phyloP scores from a whole-genome alignment of 1,140 invertebrate genomes.

The Teleogryllus occipitalis region DNA sequence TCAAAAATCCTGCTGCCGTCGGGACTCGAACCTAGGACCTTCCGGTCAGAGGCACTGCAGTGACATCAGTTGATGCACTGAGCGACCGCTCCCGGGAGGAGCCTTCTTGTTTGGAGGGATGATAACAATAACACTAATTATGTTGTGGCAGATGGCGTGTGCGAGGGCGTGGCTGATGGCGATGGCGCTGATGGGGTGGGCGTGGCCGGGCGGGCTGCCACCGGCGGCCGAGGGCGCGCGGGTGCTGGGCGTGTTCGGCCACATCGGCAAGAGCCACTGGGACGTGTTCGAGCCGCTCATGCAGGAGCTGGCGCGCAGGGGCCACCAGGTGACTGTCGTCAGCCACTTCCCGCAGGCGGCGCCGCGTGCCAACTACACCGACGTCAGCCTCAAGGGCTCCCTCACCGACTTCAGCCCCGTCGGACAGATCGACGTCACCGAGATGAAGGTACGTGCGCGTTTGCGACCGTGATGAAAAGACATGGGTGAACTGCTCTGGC shows the following conservation, averaged over 20 bases:
- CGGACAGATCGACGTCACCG: neutral
- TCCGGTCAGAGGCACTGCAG: no score
- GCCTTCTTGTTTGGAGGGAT: no score
- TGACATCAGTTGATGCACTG: no score
- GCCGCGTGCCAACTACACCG: conserved; percentile 29
- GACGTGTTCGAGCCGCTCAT: conserved; percentile 44
- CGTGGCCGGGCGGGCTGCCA: no score
- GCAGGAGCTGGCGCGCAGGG: conserved; percentile 42
- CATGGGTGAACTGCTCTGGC: no score
- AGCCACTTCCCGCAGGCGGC: conserved; percentile 41
- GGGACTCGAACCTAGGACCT: no score
- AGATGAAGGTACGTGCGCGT: neutral
- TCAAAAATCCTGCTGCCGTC: no score
- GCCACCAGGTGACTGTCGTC: conserved; percentile 48
- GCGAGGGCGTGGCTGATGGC: neutral
- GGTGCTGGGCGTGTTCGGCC: conserved; percentile 38
- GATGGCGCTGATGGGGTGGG: neutral
- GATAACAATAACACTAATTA: no score
- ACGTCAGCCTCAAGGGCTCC: conserved; percentile 18
- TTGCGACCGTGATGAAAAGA: no score
- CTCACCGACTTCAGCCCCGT: neutral
- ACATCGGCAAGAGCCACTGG: conserved; percentile 46
- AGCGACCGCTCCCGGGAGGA: no score
- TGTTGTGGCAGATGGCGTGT: neutral
- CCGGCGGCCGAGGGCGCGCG: conserved; percentile 21